Evolutionary conservation across 2,113 vertebrate species (phyloP).

Genomic region (Anolis carolinensis): DNA sequence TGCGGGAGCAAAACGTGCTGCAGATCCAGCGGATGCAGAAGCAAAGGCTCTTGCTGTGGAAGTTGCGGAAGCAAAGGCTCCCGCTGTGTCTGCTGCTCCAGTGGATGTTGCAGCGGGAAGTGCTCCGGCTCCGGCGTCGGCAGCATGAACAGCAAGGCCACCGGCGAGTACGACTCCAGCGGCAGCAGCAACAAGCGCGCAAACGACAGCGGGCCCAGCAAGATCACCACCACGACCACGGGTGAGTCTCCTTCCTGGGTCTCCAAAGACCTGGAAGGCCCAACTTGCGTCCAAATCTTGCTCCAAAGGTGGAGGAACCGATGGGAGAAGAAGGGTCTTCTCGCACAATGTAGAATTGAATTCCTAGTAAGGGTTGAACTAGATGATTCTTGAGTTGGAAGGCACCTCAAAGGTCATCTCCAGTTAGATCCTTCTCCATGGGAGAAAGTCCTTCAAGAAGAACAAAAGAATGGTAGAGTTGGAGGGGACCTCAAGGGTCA

Average conservation of each 20-base stretch:
- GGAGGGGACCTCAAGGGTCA: no score
- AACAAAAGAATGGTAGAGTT: no score
- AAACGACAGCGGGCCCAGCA: not conserved
- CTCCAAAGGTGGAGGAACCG: no score
- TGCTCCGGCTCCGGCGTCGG: not conserved
- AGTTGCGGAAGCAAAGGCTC: not conserved
- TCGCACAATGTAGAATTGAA: no score
- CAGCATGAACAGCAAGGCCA: not conserved
- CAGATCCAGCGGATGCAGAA: not conserved
- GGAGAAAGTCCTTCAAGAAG: no score
- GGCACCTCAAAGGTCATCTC: no score
- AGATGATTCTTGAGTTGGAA: no score
- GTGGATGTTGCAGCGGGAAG: not conserved
- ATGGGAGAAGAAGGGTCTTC: no score
- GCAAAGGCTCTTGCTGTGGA: not conserved
- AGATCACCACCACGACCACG: not conserved
- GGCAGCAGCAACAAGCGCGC: slow-evolving; percentile 1
- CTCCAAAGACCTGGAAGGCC: no score
- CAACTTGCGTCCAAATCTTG: no score
- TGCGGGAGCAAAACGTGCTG: slow-evolving; percentile 3
- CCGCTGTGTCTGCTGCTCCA: not conserved
- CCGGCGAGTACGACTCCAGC: not conserved
- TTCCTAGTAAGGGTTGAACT: no score
- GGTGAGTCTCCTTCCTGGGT: not conserved
- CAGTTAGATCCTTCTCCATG: no score